Evolutionary conservation across 2,797 vertebrate genomes (phyloP).

Genomic region (Erithacus rubecula): DNA sequence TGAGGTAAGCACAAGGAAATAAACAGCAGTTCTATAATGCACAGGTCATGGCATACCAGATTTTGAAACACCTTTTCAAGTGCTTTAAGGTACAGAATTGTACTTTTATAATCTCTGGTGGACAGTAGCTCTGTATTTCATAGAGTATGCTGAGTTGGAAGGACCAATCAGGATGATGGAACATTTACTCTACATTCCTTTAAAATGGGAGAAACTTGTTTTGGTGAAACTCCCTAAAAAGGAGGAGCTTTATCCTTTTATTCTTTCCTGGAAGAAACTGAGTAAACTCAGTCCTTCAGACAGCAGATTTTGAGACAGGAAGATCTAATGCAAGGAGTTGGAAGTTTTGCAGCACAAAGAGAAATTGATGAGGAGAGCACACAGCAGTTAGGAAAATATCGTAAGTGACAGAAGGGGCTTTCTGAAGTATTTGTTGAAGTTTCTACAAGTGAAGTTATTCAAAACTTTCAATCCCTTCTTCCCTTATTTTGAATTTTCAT

Average conservation of each 20-base stretch:
- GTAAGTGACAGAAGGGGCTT: neutral
- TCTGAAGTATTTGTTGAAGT: neutral
- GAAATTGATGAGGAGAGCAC: neutral
- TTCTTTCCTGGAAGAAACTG: neutral
- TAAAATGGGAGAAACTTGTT: neutral
- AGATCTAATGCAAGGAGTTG: neutral
- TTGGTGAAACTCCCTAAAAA: neutral
- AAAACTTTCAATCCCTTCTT: neutral
- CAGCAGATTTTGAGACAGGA: neutral
- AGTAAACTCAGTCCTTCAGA: neutral
- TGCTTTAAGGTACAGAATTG: neutral
- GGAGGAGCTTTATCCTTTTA: neutral
- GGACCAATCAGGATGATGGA: fast-evolving
- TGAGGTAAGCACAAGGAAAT: neutral
- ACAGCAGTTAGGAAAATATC: neutral
- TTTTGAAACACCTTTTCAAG: neutral
- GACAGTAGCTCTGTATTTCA: neutral
- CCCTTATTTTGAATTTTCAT: neutral
- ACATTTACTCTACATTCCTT: neutral
- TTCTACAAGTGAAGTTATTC: neutral
- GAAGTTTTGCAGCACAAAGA: neutral
- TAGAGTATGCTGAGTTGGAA: neutral
- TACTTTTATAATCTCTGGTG: neutral
- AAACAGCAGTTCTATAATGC: neutral
- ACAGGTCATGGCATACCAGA: neutral